Evolutionary conservation across 2,797 vertebrate genomes (phyloP).

Genomic region (Gobionotothen gibberifrons): DNA sequence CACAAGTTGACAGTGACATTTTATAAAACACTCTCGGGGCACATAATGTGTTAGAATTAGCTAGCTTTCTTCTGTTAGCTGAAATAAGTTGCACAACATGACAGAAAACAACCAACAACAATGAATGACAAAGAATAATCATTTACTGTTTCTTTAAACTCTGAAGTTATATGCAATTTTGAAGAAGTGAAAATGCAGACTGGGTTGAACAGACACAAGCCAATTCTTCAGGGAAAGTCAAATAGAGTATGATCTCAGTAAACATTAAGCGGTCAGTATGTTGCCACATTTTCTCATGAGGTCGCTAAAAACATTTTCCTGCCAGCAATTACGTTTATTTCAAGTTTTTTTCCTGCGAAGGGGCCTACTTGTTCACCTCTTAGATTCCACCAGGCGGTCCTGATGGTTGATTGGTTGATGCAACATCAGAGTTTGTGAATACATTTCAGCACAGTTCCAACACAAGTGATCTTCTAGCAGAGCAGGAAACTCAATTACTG

Average conservation of each 20-base stretch:
- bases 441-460: neutral
- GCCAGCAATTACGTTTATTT: too few species aligned
- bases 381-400: too few species aligned
- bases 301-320: too few species aligned
- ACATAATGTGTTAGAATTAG: constrained; percentile 64
- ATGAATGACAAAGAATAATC: neutral
- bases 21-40: constrained; percentile 45
- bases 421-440: neutral
- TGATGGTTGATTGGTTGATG: too few species aligned
- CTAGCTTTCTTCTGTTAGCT: constrained; percentile 47
- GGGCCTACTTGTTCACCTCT: too few species aligned
- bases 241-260: too few species aligned
- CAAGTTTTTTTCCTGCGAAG: too few species aligned
- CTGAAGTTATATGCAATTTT: constrained; percentile 5
- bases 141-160: neutral
- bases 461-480: neutral
- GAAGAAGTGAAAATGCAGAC: too few species aligned
- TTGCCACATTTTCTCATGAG: too few species aligned
- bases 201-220: too few species aligned
- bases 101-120: constrained; percentile 4
- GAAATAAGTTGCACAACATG: constrained; percentile 38
- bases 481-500: neutral
- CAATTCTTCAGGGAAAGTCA: too few species aligned
- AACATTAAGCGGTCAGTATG: too few species aligned
- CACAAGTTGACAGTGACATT: constrained; percentile 41